Evolutionary conservation across 2,888 invertebrate species (phyloP).

Genomic region (Eupithecia dodoneata): DNA sequence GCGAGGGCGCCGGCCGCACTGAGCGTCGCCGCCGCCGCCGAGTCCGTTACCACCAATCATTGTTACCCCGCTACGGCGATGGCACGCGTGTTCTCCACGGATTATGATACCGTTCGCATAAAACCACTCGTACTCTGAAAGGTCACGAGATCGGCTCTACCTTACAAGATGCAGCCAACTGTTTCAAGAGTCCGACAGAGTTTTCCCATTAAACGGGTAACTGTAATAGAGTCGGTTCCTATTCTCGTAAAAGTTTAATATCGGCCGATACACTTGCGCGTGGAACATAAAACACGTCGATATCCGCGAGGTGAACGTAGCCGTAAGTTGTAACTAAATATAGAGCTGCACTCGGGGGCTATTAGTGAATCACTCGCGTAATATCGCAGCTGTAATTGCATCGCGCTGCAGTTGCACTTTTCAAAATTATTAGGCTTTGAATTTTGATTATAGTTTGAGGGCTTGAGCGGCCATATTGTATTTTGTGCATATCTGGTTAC

Average conservation of each 20-base stretch:
- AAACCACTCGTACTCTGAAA: slow-evolving; percentile 51
- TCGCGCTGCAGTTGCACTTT: slow-evolving; percentile 33
- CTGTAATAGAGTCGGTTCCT: slow-evolving; percentile 33
- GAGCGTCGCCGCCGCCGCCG: slow-evolving; percentile 53
- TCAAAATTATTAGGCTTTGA: slow-evolving; percentile 37
- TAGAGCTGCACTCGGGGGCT: slow-evolving; percentile 63
- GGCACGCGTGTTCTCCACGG: slow-evolving; percentile 66
- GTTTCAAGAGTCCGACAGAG: slow-evolving; percentile 12
- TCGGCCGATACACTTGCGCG: slow-evolving; percentile 34
- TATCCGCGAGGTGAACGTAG: slow-evolving; percentile 71
- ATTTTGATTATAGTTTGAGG: slow-evolving; percentile 29
- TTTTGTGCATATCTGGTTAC: slow-evolving; percentile 16
- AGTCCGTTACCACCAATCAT: slow-evolving; percentile 62
- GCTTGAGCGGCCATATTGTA: slow-evolving; percentile 10
- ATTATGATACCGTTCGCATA: slow-evolving; percentile 70
- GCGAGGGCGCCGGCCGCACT: slow-evolving; percentile 76
- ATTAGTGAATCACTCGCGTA: slow-evolving; percentile 61
- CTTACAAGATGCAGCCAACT: background rate
- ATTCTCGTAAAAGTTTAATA: slow-evolving; percentile 35
- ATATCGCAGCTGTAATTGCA: slow-evolving; percentile 48
- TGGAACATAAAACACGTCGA: slow-evolving; percentile 52
- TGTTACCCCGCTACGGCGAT: slow-evolving; percentile 59
- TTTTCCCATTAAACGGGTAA: slow-evolving; percentile 41
- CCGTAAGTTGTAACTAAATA: slow-evolving; percentile 75
- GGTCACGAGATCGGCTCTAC: slow-evolving; percentile 42